These are phyloP conservation scores for Ommatoiulus sabulosus DNA, from an alignment of 2,888 invertebrate species.

Conservation along the genomic window DNA sequence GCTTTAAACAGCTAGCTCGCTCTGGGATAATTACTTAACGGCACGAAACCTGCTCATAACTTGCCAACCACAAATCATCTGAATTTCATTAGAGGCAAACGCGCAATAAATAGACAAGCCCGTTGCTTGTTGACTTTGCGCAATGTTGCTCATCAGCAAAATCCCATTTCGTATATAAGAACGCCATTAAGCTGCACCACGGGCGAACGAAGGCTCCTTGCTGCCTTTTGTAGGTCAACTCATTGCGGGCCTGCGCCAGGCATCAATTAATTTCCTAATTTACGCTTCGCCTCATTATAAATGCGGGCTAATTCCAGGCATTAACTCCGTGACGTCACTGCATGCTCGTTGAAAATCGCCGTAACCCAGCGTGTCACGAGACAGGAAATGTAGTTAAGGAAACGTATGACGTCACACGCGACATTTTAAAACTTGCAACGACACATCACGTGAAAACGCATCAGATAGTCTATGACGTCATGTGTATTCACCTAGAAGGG, in stretches of 20 bases:
- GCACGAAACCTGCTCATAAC: conserved; percentile 27
- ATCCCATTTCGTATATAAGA: conserved; percentile 17
- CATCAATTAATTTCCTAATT: conserved; percentile 8
- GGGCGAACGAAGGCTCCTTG: not conserved
- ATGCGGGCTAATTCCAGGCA: conserved; percentile 34
- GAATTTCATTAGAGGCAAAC: conserved; percentile 34
- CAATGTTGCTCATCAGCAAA: conserved; percentile 27
- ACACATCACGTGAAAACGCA: too few species aligned
- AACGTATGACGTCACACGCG: not conserved
- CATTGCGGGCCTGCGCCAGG: conserved; percentile 1
- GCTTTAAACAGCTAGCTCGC: not conserved
- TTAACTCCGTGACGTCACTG: not conserved
- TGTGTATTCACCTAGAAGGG: too few species aligned
- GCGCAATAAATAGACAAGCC: conserved; percentile 34
- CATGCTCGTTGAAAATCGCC: too few species aligned
- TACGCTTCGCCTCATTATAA: conserved; percentile 25
- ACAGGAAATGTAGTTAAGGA: not conserved
- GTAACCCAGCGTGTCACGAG: too few species aligned
- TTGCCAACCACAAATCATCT: conserved; percentile 34
- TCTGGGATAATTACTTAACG: conserved; percentile 14
- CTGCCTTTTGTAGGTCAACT: conserved; percentile 9
- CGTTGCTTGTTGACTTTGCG: conserved; percentile 9
- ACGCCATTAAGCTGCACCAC: not conserved
- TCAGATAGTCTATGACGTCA: too few species aligned
- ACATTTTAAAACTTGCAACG: too few species aligned